phyloP scores from a whole-genome alignment of 1,140 invertebrate genomes.

The Dendroctonus ponderosae region DNA sequence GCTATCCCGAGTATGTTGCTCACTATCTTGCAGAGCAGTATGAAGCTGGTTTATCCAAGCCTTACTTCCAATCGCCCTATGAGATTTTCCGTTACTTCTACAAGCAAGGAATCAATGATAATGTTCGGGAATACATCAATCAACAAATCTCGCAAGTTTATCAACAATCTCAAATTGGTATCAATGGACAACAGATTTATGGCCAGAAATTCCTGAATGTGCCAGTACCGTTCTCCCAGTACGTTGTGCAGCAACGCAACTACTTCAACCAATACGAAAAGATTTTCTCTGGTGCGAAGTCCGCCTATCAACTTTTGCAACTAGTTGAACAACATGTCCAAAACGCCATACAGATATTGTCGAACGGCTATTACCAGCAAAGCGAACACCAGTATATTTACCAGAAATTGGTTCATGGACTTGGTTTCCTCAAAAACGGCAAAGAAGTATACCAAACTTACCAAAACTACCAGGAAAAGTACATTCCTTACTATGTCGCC shows the following conservation, averaged over 20 bases:
- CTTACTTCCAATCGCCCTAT: slow-evolving; percentile 19
- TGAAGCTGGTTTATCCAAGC: slow-evolving; percentile 5
- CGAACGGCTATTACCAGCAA: neutral
- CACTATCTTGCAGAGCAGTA: slow-evolving; percentile 17
- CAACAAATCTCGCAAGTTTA: slow-evolving; percentile 15
- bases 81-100: slow-evolving; percentile 22
- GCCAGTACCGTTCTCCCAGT: slow-evolving; percentile 11
- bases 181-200: slow-evolving; percentile 8
- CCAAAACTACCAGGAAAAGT: slow-evolving; percentile 2
- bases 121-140: slow-evolving; percentile 14
- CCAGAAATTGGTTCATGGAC: slow-evolving; percentile 11
- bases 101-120: slow-evolving; percentile 5
- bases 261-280: slow-evolving; percentile 11
- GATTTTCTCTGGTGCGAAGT: neutral
- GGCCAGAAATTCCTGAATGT: slow-evolving; percentile 6
- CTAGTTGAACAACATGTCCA: slow-evolving; percentile 15
- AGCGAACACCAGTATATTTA: slow-evolving; percentile 11
- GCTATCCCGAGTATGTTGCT: slow-evolving; percentile 12
- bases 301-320: slow-evolving; percentile 17
- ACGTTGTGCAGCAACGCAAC: neutral
- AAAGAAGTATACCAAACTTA: slow-evolving; percentile 8
- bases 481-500: slow-evolving; percentile 17
- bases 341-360: slow-evolving; percentile 10
- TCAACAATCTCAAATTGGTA: slow-evolving; percentile 1
- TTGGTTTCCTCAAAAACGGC: slow-evolving; percentile 2